A percentile compares a stretch with the other conserved stretches of the same genome.
Conservation (phyloP, 2,113 vertebrate genomes). For the Lethenteron reissneri region DNA sequence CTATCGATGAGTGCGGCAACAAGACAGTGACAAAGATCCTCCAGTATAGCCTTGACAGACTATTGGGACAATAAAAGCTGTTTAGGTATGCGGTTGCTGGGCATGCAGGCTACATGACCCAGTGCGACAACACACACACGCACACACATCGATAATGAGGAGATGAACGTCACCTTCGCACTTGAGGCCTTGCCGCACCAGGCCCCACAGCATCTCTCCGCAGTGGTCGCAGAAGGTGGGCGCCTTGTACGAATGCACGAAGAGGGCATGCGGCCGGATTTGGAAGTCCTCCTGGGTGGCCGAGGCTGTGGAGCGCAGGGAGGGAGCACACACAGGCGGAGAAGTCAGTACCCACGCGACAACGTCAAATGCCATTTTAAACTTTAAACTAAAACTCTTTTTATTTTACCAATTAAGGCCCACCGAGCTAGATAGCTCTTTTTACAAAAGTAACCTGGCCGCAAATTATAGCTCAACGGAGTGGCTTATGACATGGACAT, state of each 20-base stretch:
- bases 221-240: slow-evolving; percentile 97
- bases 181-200: slow-evolving; percentile 84
- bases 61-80: too few relatives aligned
- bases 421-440: too few relatives aligned
- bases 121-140: too few relatives aligned
- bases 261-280: slow-evolving; percentile 73
- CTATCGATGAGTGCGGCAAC: too few relatives aligned
- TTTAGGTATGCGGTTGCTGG: too few relatives aligned
- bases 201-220: slow-evolving; percentile 89
- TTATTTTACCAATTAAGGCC: neutral
- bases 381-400: neutral
- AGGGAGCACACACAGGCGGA: neutral
- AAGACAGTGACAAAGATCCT: too few relatives aligned
- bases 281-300: slow-evolving; percentile 92
- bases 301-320: slow-evolving; percentile 31
- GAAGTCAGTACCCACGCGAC: neutral
- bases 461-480: too few relatives aligned
- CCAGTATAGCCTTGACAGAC: too few relatives aligned
- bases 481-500: too few relatives aligned
- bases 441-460: too few relatives aligned
- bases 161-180: slow-evolving; percentile 48
- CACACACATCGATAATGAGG: too few relatives aligned
- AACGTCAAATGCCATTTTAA: neutral
- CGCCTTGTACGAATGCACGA: slow-evolving; percentile 77
- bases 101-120: too few relatives aligned